phyloP scores from a whole-genome alignment of 1,140 invertebrate genomes.

The Drosophila cardini region DNA sequence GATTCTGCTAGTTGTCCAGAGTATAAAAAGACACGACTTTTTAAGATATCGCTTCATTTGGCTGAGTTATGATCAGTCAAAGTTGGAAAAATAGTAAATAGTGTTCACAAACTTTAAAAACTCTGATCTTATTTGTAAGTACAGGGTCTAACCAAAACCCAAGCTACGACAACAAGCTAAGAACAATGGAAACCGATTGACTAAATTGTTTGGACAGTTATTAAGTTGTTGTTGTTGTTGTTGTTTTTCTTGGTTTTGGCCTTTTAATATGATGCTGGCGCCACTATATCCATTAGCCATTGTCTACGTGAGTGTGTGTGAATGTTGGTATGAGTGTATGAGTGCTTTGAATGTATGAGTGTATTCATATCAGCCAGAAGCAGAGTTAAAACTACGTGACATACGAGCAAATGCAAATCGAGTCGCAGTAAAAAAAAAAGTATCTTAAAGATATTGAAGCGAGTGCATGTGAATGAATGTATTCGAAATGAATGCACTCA shows the following conservation, averaged over 20 bases:
- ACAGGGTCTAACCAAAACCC: background rate
- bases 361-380: background rate
- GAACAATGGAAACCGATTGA: conserved; percentile 27
- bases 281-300: conserved; percentile 44
- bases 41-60: no score
- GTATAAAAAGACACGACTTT: no score
- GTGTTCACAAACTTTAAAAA: no score
- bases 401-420: background rate
- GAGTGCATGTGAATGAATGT: conserved; percentile 15
- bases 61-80: no score
- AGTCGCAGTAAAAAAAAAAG: background rate
- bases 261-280: conserved; percentile 40
- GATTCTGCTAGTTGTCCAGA: no score
- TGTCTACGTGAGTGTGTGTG: background rate
- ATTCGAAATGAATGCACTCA: conserved; percentile 8
- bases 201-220: conserved; percentile 32
- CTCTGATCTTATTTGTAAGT: no score
- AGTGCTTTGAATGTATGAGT: background rate
- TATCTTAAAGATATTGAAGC: background rate
- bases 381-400: conserved; percentile 3
- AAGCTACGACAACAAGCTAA: background rate
- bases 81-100: no score
- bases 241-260: background rate
- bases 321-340: conserved; percentile 5
- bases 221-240: conserved; percentile 35